Evolutionary conservation across 2,113 vertebrate genomes (phyloP), one percentile per base, ranked within the genome.

Genomic region (Sorex araneus): DNA sequence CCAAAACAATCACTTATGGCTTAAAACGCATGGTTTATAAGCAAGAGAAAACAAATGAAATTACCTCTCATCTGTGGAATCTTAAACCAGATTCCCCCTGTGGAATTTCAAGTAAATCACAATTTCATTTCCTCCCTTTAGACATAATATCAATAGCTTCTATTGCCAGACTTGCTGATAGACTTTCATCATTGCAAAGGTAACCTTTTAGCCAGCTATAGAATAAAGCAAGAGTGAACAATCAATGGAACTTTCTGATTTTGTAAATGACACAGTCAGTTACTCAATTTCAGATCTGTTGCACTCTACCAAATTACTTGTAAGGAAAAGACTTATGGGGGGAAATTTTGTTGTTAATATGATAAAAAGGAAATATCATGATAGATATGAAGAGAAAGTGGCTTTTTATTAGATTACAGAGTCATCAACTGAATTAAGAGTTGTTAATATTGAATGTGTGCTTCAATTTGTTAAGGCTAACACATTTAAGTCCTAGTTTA

Each of bases 231-330:
- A 18, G 12, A 77, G 2, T 54, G 6, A 92, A 34, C n/a, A 87
- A 77, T 81, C 67, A 81, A 50, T 88, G 69, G 91, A 90, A 70
- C 28, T 73, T 28, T 18, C 21, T 8, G 78, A 89, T 34, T 95
- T 92, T 86, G 1, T 63, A 93, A 96, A 89, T 25, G 86, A 8
- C 10, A 75, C 2, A 43, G 10, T 1, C 1, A 28, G 4, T 54
- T 90, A 88, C 45, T 0, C 30, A 83, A 16, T n/a, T 77, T 75
- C 40, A 85, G 85, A 85, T 16, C 13, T 54, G 25, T 23, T 87
- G 23, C 74, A 27, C 21, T 79, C 92, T 34, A 60, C 43, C 32
- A 12, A 86, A 4, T 32, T 90, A 64, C 80, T 82, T 78, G 1
- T 40, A 69, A 63, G 79, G 8, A 88, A 89, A 74, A 6, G 0